These are phyloP conservation scores for Axea sp. DNA, from an alignment of 2,888 invertebrate species.

Conservation along the genomic window DNA sequence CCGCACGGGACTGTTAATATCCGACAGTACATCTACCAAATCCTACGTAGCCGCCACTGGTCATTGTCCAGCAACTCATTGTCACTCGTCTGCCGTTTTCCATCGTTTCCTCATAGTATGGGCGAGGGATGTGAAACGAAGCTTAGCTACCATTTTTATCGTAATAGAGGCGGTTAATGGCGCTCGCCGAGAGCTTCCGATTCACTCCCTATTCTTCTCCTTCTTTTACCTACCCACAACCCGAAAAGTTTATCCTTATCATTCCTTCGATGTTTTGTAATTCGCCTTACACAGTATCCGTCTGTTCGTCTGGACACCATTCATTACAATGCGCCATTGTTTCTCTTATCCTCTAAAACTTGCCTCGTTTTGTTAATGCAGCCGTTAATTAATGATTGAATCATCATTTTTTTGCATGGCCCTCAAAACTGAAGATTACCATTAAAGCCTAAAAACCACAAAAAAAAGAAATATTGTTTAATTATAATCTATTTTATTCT, in stretches of 20 bases:
- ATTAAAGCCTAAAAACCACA: no score
- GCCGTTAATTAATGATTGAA: slow-evolving; percentile 10
- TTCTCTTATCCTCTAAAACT: slow-evolving; percentile 28
- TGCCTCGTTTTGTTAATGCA: slow-evolving; percentile 26
- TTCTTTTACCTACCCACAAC: slow-evolving; percentile 1
- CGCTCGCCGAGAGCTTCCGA: slow-evolving; percentile 61
- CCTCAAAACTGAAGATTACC: no score
- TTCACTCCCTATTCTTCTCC: slow-evolving; percentile 43
- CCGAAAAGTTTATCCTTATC: slow-evolving; percentile 30
- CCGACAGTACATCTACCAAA: no score
- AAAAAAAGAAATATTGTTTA: no score
- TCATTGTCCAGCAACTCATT: no score
- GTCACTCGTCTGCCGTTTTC: no score
- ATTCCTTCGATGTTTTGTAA: slow-evolving; percentile 59
- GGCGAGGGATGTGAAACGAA: slow-evolving; percentile 42
- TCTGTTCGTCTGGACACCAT: slow-evolving; percentile 62
- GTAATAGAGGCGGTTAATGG: slow-evolving; percentile 59
- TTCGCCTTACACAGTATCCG: slow-evolving; percentile 53
- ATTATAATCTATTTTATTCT: no score
- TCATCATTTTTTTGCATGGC: no score
- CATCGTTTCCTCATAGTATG: slow-evolving; percentile 20
- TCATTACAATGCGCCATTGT: slow-evolving; percentile 64
- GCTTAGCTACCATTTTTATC: slow-evolving; percentile 56
- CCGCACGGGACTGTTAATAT: no score
- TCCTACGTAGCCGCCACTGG: no score